Evolutionary conservation across 2,113 vertebrate genomes (phyloP), one percentile per base, ranked within the genome.

Genomic region (Globicephala melas): DNA sequence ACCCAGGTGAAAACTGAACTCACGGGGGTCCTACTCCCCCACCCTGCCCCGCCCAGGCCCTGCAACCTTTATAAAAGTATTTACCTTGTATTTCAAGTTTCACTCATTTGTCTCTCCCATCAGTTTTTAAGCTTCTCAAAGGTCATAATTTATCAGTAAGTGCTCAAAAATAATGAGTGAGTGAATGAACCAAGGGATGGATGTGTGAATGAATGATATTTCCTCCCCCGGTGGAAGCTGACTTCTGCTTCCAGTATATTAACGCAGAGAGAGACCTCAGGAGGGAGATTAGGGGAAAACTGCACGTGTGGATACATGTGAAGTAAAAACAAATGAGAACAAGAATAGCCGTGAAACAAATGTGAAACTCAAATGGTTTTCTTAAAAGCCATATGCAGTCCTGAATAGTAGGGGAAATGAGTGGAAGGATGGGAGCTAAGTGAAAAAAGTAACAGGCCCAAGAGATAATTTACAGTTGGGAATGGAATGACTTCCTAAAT

Each of bases 321-420:
- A 98, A 97, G 93, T 93, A 97, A 98, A 98, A 98, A 98, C 92
- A 96, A 98, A 98, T 84, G 96, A 98, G 96, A 98, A 97, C 97
- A 98, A 96, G 90, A 96, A 95, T 1, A 21, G 95, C 96, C 91
- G 21, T 94, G 97, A 98, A 97, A 97, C 97, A 95, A 97, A 97
- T 97, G 96, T 95, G 97, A 98, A 98, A 97, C 93, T 55, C 87
- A 97, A 97, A 97, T 94, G 97, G 94, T 97, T 98, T 98, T 96
- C 97, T 97, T 93, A 4, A 50, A 91, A 77, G 36, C n/a, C 47
- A 11, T 15, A 8, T 6, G 38, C 70, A 88, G 70, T 68, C 62
- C 55, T 82, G 31, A 85, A 63, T 21, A 85, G 36, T 94, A 96
- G 80, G 95, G 94, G 97, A 95, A 92, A 70, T 36, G 81, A 84